Evolutionary conservation across 2,113 vertebrate genomes (phyloP), one percentile per base, ranked within the genome.

Genomic region (Ceyx melanurus): DNA sequence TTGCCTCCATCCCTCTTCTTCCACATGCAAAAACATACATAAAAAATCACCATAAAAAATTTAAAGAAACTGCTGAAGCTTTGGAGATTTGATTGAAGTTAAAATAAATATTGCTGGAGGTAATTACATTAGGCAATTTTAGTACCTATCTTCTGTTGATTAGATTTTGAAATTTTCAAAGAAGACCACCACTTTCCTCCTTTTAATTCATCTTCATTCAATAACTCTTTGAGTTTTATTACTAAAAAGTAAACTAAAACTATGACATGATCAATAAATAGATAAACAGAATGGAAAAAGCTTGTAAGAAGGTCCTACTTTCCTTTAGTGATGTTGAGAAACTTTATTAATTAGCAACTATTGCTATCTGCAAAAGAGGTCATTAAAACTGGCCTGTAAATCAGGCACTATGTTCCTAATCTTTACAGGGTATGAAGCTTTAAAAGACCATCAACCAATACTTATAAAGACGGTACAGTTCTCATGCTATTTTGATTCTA

Each of bases 401-500:
- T 62, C 29, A 53, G 57, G 11, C 45, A 61, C 8, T 13, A 15
- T 22, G 11, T 20, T 87, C 23, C 64, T 77, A 51, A 70, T 65
- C 57, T 72, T 72, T 66, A 65, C 7, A 66, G 84, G 76, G 3
- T n/a, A 17, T 22, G 40, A 73, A 76, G 9, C 29, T 70, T 79
- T 51, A 89, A 68, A 86, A 86, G 16, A 51, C 6, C 70, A 35
- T 64, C 81, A 79, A 10, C 43, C 13, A 31, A 5, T 78, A 31
- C 16, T 82, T 45, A 26, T 23, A 42, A 18, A 82, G 26, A 72
- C 46, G 74, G 40, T 56, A 76, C 62, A 37, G 65, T 75, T 94
- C 71, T 86, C 26, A 37, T 80, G 57, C 61, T 94, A 78, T 92
- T 97, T 95, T 89, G 64, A 82, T 87, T 95, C 89, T 92, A 95